Evolutionary conservation across 2,888 invertebrate species (phyloP), one percentile per base, ranked within the genome.

Genomic region (Aradus depressus): DNA sequence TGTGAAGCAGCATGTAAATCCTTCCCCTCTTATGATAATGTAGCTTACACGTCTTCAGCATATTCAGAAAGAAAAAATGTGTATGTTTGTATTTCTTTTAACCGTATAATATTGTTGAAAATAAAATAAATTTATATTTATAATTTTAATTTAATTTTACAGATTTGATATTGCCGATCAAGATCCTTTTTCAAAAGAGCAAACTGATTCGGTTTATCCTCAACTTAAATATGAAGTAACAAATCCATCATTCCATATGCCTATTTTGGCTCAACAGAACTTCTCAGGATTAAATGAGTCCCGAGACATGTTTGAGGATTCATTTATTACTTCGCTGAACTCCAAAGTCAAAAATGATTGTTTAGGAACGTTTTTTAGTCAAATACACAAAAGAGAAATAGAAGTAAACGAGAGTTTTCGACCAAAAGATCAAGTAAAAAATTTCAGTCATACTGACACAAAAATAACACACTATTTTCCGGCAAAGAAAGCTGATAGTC

Each of bases 401-500:
- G 16, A 14, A 18, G 18, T 16, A 25, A 26, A 25, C 2, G 28
- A 25, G 28, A 2, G 18, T 4, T 14, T 26, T 26, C 12, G 26
- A 42, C 12, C 10, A 22, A 3, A 6, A 12, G 16, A 16, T 26
- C 5, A 3, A 26, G 25, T 26, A n/a, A 12, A 38, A 47, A 4
- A 10, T 4, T 18, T 8, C 22, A 8, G n/a, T n/a, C 18, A 16
- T 38, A 10, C 37, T 14, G 38, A 37, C 16, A 38, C 25, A 5
- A 47, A 47, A 37, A 47, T 47, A 18, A 38, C 47, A 19, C n/a
- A 37, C 21, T 47, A 47, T 47, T 47, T 37, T 47, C 47, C 47
- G 16, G 23, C 19, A 8, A 37, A 19, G 16, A 47, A 25, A 25
- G n/a, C 22, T 1, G 18, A 8, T 1, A 2, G 21, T 21, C 18